Conservation (phyloP, 2,888 invertebrate species). For the Brenthis daphne region DNA sequence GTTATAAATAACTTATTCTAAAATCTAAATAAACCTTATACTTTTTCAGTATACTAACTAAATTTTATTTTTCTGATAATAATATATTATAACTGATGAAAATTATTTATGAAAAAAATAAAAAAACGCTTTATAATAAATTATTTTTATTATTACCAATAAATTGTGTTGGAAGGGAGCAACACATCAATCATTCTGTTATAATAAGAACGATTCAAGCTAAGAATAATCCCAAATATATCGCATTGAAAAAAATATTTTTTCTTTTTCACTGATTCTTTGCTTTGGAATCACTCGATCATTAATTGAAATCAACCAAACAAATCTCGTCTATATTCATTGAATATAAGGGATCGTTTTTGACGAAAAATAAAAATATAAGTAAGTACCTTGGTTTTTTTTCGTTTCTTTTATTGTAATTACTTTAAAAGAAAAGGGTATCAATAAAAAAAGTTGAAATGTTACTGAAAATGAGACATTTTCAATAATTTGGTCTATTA, state of each 20-base stretch:
- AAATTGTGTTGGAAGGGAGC: not conserved
- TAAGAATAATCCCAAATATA: conserved; percentile 17
- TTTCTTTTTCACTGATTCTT: conserved; percentile 9
- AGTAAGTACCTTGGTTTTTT: too few species aligned
- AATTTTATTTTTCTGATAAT: too few species aligned
- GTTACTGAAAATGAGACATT: too few species aligned
- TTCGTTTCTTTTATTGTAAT: too few species aligned
- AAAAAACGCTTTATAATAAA: not conserved
- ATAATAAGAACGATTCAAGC: conserved; percentile 7
- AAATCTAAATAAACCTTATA: too few species aligned
- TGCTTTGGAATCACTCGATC: conserved; percentile 21
- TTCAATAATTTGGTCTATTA: too few species aligned
- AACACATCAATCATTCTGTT: conserved; percentile 14
- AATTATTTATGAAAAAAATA: too few species aligned
- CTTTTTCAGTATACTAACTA: too few species aligned
- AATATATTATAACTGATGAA: too few species aligned
- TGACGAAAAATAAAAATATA: not conserved
- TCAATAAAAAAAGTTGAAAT: too few species aligned
- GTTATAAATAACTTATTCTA: too few species aligned
- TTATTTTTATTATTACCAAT: not conserved
- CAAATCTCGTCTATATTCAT: conserved; percentile 24
- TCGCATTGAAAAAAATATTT: not conserved
- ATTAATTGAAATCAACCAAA: conserved; percentile 29
- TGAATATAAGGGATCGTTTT: conserved; percentile 12
- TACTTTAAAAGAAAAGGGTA: too few species aligned